Evolutionary conservation across 1,140 invertebrate species (phyloP).

Genomic region (Ditylenchus dipsaci): DNA sequence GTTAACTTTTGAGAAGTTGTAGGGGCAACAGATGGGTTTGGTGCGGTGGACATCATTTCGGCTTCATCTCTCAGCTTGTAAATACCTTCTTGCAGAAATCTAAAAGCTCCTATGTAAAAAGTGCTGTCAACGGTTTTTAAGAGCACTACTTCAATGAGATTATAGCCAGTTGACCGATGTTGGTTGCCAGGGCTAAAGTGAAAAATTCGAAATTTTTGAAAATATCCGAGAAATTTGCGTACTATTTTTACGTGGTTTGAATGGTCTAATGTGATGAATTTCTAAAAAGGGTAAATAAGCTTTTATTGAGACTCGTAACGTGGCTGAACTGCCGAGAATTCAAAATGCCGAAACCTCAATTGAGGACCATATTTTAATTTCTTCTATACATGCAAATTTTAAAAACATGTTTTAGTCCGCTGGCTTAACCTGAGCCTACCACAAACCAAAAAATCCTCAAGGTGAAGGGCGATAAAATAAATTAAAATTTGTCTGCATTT

Average conservation of each 20-base stretch:
- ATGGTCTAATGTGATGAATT: slow-evolving; percentile 19
- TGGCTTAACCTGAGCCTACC: too few species aligned
- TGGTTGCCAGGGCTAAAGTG: slow-evolving; percentile 23
- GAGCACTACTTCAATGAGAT: slow-evolving; percentile 32
- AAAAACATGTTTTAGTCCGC: too few species aligned
- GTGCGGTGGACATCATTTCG: background rate
- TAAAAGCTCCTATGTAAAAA: slow-evolving; percentile 10
- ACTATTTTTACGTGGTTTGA: slow-evolving; percentile 33
- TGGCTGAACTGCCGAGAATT: too few species aligned
- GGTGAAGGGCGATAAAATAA: slow-evolving; percentile 13
- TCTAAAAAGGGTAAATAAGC: slow-evolving; percentile 22
- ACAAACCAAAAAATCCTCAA: slow-evolving; percentile 11
- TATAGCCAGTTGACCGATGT: slow-evolving; percentile 27
- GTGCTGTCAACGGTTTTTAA: background rate
- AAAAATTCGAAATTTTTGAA: too few species aligned
- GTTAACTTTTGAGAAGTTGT: background rate
- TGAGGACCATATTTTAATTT: too few species aligned
- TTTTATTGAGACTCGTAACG: background rate
- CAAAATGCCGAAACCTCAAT: too few species aligned
- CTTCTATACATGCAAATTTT: too few species aligned
- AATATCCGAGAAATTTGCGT: too few species aligned
- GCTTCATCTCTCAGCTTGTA: slow-evolving; percentile 29
- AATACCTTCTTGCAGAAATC: slow-evolving; percentile 31
- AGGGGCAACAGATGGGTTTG: background rate
- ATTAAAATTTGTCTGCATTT: too few species aligned